Base-by-base conservation (phyloP, 2,888 invertebrate species). In the Hermaeophaga mercurialis region DNA sequence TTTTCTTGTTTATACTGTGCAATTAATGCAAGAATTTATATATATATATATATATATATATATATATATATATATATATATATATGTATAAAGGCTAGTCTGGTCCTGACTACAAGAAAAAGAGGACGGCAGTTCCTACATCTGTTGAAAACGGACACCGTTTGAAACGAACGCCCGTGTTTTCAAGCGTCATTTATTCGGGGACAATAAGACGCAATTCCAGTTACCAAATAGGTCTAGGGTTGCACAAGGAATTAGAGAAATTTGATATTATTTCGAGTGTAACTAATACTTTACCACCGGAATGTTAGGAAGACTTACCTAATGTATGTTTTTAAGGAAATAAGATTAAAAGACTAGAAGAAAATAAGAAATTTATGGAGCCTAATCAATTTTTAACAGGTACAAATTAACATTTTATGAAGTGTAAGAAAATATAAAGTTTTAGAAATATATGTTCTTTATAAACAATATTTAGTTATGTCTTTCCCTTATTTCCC, bases 111-210 rank as follows among this genome's bases (percentile, higher is more conserved):
- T 9, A 2, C 1, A 36, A 47, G 17, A 6, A 48, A 48, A 48
- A 62, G 54, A 59, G 55, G 59, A 60, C 56, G 61, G 26, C 19
- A 62, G 67, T 72, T 72, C 70, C 71, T 71, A 67, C 73, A 73
- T 72, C 71, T 73, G 74, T 68, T 69, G 72, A 69, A 73, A 73
- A 63, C 66, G 66, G 70, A 73, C 71, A 73, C 72, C 63, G 57
- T 58, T 38, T 48, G 54, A 39, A 56, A 43, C 43, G 58, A 52
- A 44, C 38, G 41, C 33, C 28, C 39, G 39, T 58, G 49, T 54
- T 50, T 58, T 56, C 59, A 38, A 58, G 49, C 54, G 48, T 56
- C 52, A 57, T 56, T 67, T 66, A 63, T 59, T 62, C 52, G 62
- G 52, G 66, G 65, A 70, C 69, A 67, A 68, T 66, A 58, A 54